A percentile compares a stretch with the other conserved stretches of the same genome.
Conservation (phyloP, 1,140 invertebrate species). For the Musca vetustissima region DNA sequence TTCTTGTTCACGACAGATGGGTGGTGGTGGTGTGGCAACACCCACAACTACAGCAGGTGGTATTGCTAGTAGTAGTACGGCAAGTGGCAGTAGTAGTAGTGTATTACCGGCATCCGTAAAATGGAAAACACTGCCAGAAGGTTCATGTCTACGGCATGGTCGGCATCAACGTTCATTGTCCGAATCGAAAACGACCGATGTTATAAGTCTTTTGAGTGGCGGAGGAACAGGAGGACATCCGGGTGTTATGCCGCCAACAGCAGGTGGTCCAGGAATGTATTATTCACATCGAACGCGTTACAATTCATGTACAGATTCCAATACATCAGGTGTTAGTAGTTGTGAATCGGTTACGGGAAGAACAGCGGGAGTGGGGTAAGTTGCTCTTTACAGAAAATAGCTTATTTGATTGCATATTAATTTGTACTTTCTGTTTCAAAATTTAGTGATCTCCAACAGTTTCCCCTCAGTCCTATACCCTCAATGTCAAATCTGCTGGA, state of each 20-base stretch:
- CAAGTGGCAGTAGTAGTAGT: slow-evolving; percentile 1
- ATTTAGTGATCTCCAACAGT: slow-evolving; percentile 68
- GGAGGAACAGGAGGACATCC: slow-evolving; percentile 23
- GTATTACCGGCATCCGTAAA: slow-evolving; percentile 30
- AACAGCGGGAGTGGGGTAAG: slow-evolving; percentile 36
- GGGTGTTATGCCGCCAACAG: neutral
- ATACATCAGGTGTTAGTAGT: slow-evolving; percentile 76
- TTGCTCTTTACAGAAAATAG: too few relatives aligned
- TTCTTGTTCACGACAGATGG: neutral
- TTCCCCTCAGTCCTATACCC: slow-evolving; percentile 76
- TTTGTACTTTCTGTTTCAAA: too few relatives aligned
- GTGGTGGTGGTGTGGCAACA: neutral
- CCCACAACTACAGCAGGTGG: too few relatives aligned
- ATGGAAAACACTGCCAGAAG: slow-evolving; percentile 50
- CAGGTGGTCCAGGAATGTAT: slow-evolving; percentile 25
- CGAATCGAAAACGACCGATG: slow-evolving; percentile 65
- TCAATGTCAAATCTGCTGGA: slow-evolving; percentile 69
- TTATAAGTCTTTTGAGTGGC: slow-evolving; percentile 38
- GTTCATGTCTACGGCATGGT: slow-evolving; percentile 38
- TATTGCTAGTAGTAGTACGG: neutral
- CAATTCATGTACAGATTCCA: slow-evolving; percentile 69
- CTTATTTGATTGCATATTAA: neutral
- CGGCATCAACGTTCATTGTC: slow-evolving; percentile 64
- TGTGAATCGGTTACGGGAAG: slow-evolving; percentile 68
- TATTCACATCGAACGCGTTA: slow-evolving; percentile 47